Evolutionary conservation across 2,888 invertebrate species (phyloP).

Genomic region (Acleris emargana): DNA sequence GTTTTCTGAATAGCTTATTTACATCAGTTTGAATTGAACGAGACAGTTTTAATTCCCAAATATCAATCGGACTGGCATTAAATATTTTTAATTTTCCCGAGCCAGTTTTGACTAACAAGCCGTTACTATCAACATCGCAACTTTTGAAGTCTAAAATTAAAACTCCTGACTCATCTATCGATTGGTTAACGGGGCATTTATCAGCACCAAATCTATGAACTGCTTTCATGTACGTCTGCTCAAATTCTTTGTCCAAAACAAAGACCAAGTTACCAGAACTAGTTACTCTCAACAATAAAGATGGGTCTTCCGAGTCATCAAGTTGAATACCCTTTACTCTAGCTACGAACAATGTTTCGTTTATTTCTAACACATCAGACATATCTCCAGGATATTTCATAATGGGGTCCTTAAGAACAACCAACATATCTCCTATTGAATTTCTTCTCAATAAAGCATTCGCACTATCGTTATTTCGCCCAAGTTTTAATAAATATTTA

Average conservation of each 20-base stretch:
- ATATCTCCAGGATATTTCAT: constrained; percentile 30
- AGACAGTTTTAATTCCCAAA: too few species aligned
- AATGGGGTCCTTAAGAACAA: constrained; percentile 42
- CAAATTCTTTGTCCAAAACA: constrained; percentile 67
- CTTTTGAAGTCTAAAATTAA: constrained; percentile 52
- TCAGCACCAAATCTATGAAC: constrained; percentile 47
- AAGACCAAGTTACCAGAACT: constrained; percentile 57
- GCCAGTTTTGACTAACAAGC: constrained; percentile 52
- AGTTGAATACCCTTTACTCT: constrained; percentile 46
- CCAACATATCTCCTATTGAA: constrained; percentile 43
- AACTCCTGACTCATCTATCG: constrained; percentile 52
- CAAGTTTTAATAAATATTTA: constrained; percentile 40
- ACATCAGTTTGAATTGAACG: too few species aligned
- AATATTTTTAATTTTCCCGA: constrained; percentile 60
- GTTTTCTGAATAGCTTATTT: too few species aligned
- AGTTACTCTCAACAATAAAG: constrained; percentile 56
- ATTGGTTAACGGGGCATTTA: constrained; percentile 49
- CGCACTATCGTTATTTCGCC: constrained; percentile 26
- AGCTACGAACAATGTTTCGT: constrained; percentile 45
- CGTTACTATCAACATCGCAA: constrained; percentile 45
- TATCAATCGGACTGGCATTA: constrained; percentile 36
- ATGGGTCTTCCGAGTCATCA: constrained; percentile 44
- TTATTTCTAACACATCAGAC: constrained; percentile 2
- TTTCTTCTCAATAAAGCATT: constrained; percentile 52
- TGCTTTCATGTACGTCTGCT: constrained; percentile 49